Base-by-base conservation (phyloP, 1,140 invertebrate species). In the Whitmania pigra region DNA sequence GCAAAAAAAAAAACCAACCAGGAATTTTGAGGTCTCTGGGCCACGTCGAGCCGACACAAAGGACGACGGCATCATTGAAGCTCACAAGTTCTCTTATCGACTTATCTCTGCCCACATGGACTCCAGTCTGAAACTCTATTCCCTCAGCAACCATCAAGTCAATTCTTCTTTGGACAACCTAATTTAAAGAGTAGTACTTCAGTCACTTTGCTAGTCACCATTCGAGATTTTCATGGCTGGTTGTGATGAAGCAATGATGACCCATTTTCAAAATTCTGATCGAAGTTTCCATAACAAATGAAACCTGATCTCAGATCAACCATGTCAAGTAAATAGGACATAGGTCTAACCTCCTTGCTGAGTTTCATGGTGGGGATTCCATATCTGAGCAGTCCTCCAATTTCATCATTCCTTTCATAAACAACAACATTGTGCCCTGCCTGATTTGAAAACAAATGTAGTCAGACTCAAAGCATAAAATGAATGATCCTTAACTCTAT, bases 311-410 rank as follows among this genome's bases (percentile, higher is more conserved):
- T 36, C 31, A 36, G 2, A 6, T 6, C 31, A 36, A 36, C 6
- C 31, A 36, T 36, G 6, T 6, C 31, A 3, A 3, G 31, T 36
- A 36, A 36, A 36, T 36, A 3, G 31, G 31, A 36, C 31, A 36
- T 36, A 17, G 13, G 15, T 49, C 43, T 17, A 49, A 95, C 90
- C 74, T 89, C 87, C 82, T 97, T 97, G 73, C 89, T 89, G 0
- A 97, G 84, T 83, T 98, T 98, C 93, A 98, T 97, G 0, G 92
- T 94, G 43, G 95, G 95, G 78, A 99, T 99, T 69, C 95, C 95
- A 82, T 98, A 99, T 78, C 95, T 91, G 15, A 99, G 84, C 7
- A 99, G 85, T 0, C 96, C 96, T 72, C 96, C 96, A 53, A 94
- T 84, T 25, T 92, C 86, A 82, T 98, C 94, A 82, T 98, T 97